Conservation (phyloP, 2,888 invertebrate genomes). For the Spatulosminthurus flaviceps region DNA sequence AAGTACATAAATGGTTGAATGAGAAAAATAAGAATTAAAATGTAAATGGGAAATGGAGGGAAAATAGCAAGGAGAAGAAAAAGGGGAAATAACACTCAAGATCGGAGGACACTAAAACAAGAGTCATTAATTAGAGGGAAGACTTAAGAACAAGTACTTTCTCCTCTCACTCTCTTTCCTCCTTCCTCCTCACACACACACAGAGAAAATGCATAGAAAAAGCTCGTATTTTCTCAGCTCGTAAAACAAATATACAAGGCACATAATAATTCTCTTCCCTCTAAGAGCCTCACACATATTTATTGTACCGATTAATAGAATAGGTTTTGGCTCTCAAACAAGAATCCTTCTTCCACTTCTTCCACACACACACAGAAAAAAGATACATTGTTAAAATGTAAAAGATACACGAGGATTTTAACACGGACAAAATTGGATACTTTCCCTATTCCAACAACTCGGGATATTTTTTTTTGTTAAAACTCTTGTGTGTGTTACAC, state of each 20-base stretch:
- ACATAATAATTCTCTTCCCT: constrained; percentile 14
- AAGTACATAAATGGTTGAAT: neutral
- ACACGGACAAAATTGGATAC: too few relatives aligned
- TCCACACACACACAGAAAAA: neutral
- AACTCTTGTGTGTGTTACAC: too few relatives aligned
- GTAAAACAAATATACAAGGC: constrained; percentile 26
- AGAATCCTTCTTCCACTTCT: neutral
- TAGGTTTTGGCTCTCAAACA: constrained; percentile 35
- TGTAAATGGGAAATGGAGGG: neutral
- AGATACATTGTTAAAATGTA: neutral
- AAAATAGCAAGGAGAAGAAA: neutral
- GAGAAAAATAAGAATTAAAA: neutral
- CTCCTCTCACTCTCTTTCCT: neutral
- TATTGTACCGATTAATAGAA: constrained; percentile 25
- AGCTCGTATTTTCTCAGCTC: neutral
- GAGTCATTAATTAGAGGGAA: constrained; percentile 26
- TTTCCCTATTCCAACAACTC: too few relatives aligned
- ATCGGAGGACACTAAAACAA: neutral
- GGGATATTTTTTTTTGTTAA: too few relatives aligned
- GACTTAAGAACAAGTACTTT: neutral
- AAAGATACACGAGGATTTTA: neutral
- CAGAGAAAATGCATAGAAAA: neutral
- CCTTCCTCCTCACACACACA: neutral
- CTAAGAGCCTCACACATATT: neutral
- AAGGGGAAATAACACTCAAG: neutral